These are phyloP conservation scores for Cervus canadensis DNA, from an alignment of 2,113 vertebrate genomes.

Conservation along the genomic window DNA sequence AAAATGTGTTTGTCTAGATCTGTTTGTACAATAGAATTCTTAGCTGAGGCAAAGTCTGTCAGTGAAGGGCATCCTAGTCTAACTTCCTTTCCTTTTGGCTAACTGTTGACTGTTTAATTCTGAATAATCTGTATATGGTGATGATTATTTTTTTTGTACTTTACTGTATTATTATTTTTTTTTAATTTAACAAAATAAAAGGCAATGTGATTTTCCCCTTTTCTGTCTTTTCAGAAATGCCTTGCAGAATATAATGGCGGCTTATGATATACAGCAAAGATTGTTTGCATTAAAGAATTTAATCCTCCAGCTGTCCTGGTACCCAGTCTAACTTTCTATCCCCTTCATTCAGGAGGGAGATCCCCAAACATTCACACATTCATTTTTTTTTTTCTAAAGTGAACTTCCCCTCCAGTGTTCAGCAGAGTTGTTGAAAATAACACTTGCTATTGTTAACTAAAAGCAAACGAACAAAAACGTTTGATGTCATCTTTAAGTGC, in stretches of 20 bases:
- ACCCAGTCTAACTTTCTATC: background rate
- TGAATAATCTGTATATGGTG: background rate
- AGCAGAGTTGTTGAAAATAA: background rate
- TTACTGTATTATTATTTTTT: background rate
- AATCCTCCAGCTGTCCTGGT: background rate
- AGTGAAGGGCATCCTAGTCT: background rate
- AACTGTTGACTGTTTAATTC: background rate
- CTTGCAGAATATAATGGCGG: background rate
- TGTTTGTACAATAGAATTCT: background rate
- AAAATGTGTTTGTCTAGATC: background rate
- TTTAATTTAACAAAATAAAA: background rate
- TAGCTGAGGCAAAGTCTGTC: background rate
- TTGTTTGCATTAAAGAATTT: background rate
- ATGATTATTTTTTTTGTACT: background rate
- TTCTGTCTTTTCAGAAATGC: background rate
- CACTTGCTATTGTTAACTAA: background rate
- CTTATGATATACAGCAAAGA: background rate
- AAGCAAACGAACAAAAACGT: background rate
- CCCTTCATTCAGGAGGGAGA: background rate
- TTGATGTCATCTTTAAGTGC: background rate
- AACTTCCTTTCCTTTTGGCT: background rate
- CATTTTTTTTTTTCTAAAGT: background rate
- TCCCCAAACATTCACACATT: background rate
- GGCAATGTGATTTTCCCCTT: background rate
- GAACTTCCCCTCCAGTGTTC: background rate